Evolutionary conservation across 2,113 vertebrate genomes (phyloP), one percentile per base, ranked within the genome.

Genomic region (Lamprologus sp.): DNA sequence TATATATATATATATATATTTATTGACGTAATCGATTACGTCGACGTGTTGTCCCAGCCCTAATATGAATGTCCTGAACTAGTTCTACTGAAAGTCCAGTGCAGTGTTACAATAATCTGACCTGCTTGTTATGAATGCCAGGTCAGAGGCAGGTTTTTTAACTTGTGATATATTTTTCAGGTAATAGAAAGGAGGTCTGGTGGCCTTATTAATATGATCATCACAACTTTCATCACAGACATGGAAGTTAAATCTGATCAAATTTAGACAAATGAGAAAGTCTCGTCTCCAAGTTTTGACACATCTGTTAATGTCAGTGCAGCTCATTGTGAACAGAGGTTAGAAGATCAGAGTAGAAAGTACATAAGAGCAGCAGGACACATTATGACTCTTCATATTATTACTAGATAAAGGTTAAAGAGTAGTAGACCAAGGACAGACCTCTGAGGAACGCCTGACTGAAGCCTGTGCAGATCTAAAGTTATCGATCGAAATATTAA

Each of bases 391-490:
- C 60, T 37, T 65, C 6, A 37, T 68, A 7, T 21, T 68, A 68
- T 37, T n/a, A 13, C 7, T 37, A 8, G 0, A 37, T 37, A 0
- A 37, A 68, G 60, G 1, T 37, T 21, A 0, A 65, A 65, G 60
- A 68, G 33, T 5, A 37, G 10, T 37, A n/a, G 19, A 37, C 33
- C 7, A 0, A 37, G 19, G 19, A 68, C 19, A 37, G 60, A 37
- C 60, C 60, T 6, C 0, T 65, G 60, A 1, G 60, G 60, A 65
- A 37, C 19, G 0, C 33, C 33, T 65, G 60, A n/a, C 19, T 65
- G 31, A n/a, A 35, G 9, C 33, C 33, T 65, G 33, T 37, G 63
- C 63, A 68, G 19, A 1, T 65, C 2, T 65, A 21, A 65, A 65
- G 4, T 12, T 7, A 37, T 37, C 4, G 19, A 35, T 5, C 1